Base-by-base conservation (phyloP, 2,888 invertebrate genomes). In the Epistrophella euchroma region DNA sequence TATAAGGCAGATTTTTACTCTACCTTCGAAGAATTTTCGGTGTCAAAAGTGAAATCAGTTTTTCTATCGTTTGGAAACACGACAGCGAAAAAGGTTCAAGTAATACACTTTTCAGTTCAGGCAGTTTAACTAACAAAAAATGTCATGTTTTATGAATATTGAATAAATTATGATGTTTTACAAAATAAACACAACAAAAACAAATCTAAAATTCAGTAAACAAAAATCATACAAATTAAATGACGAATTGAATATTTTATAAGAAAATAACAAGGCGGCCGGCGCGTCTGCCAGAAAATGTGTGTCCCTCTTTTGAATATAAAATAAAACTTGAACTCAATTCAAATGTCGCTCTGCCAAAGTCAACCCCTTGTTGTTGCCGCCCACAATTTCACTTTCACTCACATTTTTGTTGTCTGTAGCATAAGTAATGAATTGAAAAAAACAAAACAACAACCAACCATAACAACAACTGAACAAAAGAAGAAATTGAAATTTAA, bases 361-460 rank as follows among this genome's bases (percentile, higher is more conserved):
- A 47, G 28, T 45, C 13, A 35, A 11, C 6, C 22, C 1, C 15
- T 28, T 35, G 7, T 9, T n/a, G 52, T 25, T 52, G 13, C 32
- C 37, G 80, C 56, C 71, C 56, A 71, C 47, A 81, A 66, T 66
- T 66, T 66, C 66, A 76, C 81, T 81, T 81, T 81, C 81, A 81
- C 81, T 76, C 43, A 28, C 19, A 62, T 60, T 58, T 58, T 15
- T 32, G 3, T 22, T 60, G 2, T 60, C 17, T 0, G 37, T 68
- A 35, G 17, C 25, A 47, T 1, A 15, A 22, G 15, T 9, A 40
- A 64, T 55, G 1, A 25, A 45, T 17, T 58, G 17, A 56, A 56
- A 56, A 56, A 43, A 37, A 37, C 13, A 47, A 13, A 45, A 19
- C 2, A 60, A 37, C 7, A 6, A 40, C n/a, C n/a, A 40, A 28